Conservation (phyloP, 2,888 invertebrate species). For the Gymnoscelis rufifasciata region DNA sequence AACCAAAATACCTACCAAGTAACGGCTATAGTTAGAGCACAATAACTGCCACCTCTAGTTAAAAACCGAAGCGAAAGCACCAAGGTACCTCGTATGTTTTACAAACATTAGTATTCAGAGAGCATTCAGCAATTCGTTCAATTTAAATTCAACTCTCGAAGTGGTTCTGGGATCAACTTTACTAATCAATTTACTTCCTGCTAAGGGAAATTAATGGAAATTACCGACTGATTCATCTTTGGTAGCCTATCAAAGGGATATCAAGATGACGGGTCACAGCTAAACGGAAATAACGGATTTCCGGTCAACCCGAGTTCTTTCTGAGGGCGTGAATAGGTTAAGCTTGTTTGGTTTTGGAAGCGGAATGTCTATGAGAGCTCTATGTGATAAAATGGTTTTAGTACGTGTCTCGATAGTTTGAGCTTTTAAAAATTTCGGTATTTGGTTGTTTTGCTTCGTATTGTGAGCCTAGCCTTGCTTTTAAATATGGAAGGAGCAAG, state of each 20-base stretch:
- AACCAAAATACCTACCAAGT: no score
- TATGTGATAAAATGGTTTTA: no score
- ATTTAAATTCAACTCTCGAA: conserved; percentile 14
- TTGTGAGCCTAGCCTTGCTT: no score
- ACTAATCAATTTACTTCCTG: conserved; percentile 16
- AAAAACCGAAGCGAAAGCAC: no score
- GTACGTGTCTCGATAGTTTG: no score
- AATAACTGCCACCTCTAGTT: no score
- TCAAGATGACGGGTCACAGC: conserved; percentile 2
- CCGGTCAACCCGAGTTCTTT: conserved; percentile 1
- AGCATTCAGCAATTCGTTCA: conserved; percentile 5
- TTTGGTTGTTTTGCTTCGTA: no score
- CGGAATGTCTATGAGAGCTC: background rate
- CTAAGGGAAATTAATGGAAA: conserved; percentile 11
- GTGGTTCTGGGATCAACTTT: conserved; percentile 8
- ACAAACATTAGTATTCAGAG: background rate
- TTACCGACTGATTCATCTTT: conserved; percentile 9
- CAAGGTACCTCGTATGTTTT: background rate
- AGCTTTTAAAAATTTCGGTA: no score
- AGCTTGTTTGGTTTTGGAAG: background rate
- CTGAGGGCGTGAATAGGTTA: background rate
- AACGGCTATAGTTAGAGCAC: no score
- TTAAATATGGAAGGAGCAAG: no score
- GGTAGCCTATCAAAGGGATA: background rate
- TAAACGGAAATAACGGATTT: conserved; percentile 2